A percentile compares a stretch with the other conserved stretches of the same genome.
These are phyloP conservation scores for Aphaenogaster floridana DNA, from an alignment of 1,140 invertebrate species.

Conservation along the genomic window DNA sequence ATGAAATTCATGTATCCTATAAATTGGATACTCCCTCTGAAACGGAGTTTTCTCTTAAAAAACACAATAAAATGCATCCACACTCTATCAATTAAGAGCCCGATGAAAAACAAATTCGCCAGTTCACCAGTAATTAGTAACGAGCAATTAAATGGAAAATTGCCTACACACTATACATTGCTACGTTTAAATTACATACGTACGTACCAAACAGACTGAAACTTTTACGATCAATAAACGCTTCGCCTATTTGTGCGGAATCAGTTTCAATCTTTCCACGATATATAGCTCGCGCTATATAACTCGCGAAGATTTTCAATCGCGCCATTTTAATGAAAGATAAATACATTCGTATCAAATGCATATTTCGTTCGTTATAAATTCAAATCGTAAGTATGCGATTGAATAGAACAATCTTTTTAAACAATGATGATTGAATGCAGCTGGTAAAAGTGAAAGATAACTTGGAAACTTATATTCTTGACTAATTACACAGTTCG, in stretches of 20 bases:
- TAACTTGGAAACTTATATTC: background rate
- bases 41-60: background rate
- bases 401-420: background rate
- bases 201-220: constrained; percentile 1
- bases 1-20: background rate
- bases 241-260: background rate
- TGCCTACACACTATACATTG: background rate
- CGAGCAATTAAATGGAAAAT: constrained; percentile 32
- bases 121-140: constrained; percentile 25
- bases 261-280: constrained; percentile 22
- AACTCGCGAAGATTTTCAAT: constrained; percentile 11
- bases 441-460: background rate
- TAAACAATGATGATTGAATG: background rate
- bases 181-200: background rate
- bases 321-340: constrained; percentile 6
- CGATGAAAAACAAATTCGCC: background rate
- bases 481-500: background rate
- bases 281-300: background rate
- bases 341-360: background rate
- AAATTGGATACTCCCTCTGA: background rate
- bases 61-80: background rate
- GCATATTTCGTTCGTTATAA: background rate
- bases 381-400: background rate
- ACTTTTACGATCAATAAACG: constrained; percentile 29
- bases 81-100: background rate